Evolutionary conservation across 1,140 invertebrate genomes (phyloP).

Genomic region (Drosophila nasuta): DNA sequence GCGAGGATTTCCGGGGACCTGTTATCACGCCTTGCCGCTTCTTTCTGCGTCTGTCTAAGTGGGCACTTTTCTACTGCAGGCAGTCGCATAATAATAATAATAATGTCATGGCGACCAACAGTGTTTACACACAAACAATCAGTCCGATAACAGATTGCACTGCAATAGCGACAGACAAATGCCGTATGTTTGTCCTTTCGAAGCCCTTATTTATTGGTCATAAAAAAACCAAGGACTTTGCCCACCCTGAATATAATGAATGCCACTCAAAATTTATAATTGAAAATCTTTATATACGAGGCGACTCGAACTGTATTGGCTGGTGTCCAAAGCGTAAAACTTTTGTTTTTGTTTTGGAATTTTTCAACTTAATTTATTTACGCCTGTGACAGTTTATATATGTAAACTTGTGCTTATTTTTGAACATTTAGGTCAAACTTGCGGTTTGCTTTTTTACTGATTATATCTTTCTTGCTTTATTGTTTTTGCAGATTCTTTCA

Average conservation of each 20-base stretch:
- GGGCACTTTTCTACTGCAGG: constrained; percentile 36
- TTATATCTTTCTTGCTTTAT: constrained; percentile 13
- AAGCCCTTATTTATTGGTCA: constrained; percentile 62
- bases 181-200: constrained; percentile 46
- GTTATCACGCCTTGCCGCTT: constrained; percentile 31
- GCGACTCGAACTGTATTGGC: constrained; percentile 52
- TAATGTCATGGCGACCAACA: constrained; percentile 55
- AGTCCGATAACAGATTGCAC: constrained; percentile 35
- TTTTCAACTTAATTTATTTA: constrained; percentile 32
- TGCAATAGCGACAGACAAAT: constrained; percentile 23
- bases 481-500: constrained; percentile 75
- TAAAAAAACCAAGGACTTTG: constrained; percentile 40
- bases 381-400: constrained; percentile 8
- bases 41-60: constrained; percentile 30
- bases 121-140: constrained; percentile 56
- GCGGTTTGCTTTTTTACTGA: constrained; percentile 9
- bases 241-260: background rate
- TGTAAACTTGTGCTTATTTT: background rate
- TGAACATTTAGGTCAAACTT: constrained; percentile 12
- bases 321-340: constrained; percentile 41
- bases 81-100: constrained; percentile 9
- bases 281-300: constrained; percentile 39
- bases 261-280: constrained; percentile 60
- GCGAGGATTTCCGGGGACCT: constrained; percentile 54
- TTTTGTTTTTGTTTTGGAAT: constrained; percentile 13